Evolutionary conservation across 2,797 vertebrate genomes (phyloP).

Genomic region (Xiphophorus birchmanni): DNA sequence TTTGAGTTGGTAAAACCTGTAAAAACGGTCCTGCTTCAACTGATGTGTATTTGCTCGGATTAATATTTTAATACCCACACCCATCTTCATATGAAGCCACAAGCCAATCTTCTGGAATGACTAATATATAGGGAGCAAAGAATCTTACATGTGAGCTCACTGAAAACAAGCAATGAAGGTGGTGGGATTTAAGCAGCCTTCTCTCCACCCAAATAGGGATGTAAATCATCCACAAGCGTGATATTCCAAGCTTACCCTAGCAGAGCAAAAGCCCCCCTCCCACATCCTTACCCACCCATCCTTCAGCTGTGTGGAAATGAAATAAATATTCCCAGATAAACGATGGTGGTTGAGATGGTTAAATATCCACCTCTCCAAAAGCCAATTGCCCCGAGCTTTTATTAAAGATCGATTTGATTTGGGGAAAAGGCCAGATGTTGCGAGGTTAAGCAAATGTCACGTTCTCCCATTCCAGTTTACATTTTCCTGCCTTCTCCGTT

Average conservation of each 20-base stretch:
- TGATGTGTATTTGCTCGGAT: slow-evolving; percentile 32
- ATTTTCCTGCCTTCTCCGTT: slow-evolving; percentile 38
- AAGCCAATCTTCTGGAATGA: slow-evolving; percentile 63
- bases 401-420: slow-evolving; percentile 83
- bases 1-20: too few species aligned
- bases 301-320: slow-evolving; percentile 57
- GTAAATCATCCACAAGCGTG: slow-evolving; percentile 72
- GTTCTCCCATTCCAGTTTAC: slow-evolving; percentile 51
- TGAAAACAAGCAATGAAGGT: slow-evolving; percentile 46
- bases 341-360: slow-evolving; percentile 50
- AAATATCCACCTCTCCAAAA: slow-evolving; percentile 61
- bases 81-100: slow-evolving; percentile 57
- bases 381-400: slow-evolving; percentile 61
- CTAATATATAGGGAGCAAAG: slow-evolving; percentile 59
- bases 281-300: not conserved
- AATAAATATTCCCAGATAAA: slow-evolving; percentile 75
- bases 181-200: slow-evolving; percentile 47
- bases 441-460: slow-evolving; percentile 74
- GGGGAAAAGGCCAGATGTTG: slow-evolving; percentile 77
- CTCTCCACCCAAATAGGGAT: slow-evolving; percentile 63
- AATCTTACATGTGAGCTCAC: slow-evolving; percentile 54
- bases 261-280: slow-evolving; percentile 55
- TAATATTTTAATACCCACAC: slow-evolving; percentile 73
- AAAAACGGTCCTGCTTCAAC: not conserved
- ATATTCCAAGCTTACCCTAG: slow-evolving; percentile 63